Evolutionary conservation across 2,113 vertebrate species (phyloP), one percentile per base, ranked within the genome.

Genomic region (Osmerus mordax): DNA sequence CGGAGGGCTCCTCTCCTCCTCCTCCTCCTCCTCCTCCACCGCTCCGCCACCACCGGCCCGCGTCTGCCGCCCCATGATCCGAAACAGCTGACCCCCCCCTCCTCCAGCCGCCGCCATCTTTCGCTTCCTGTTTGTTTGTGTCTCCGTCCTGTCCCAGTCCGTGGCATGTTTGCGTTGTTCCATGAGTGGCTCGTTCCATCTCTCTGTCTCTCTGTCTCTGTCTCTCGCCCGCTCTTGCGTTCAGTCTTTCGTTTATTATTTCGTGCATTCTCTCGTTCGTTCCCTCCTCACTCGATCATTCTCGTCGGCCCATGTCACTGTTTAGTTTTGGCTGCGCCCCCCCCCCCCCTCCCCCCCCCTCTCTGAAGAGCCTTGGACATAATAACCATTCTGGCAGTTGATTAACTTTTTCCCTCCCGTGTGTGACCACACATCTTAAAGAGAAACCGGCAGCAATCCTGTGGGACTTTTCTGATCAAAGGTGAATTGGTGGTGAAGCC

Each of bases 91-190:
- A 28, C 25, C 25, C 32, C 14, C 69, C 12, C 36, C 21, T 18
- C 54, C 15, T 1, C 0, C 13, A n/a, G 9, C 18, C 19, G 32
- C 53, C 84, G 69, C 61, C 74, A 28, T 71, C 73, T 60, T 63
- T 62, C 52, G 68, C 78, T 83, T 85, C 77, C 77, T 89, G 67
- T 77, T 69, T 86, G 73, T 83, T 79, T 81, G 75, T 70, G 41
- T 68, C 55, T 76, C 68, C 5, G 73, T 63, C 65, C 75, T 70
- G 65, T 74, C 63, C 36, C 21, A 32, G 51, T 65, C 58, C 54
- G 65, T 63, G 23, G 21, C 58, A 65, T 81, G 66, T 62, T 80
- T 66, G 66, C 21, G 15, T 71, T 71, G 69, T 32, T 4, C 15
- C 64, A 51, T 1, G 11, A 65, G 28, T 28, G 54, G 52, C 59